Percentiles rank a stretch among this genome's conserved stretches.
Conservation (phyloP, 2,888 invertebrate genomes). For the Melieria omissa region DNA sequence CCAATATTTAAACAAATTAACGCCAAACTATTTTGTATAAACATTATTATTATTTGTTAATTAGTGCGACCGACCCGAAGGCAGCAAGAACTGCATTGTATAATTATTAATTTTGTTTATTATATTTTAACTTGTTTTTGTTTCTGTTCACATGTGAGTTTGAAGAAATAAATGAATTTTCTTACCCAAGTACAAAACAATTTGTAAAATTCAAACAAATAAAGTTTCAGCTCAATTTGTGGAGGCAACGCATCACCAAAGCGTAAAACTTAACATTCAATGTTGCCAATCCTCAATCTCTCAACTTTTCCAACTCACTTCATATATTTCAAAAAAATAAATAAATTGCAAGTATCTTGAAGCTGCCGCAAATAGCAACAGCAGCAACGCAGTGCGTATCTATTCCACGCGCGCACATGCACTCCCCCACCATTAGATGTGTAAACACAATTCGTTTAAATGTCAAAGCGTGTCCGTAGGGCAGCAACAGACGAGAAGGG, state of each 20-base stretch:
- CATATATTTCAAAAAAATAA: constrained; percentile 13
- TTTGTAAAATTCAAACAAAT: no score
- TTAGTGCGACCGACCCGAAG: no score
- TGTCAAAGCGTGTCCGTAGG: constrained; percentile 18
- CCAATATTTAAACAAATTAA: no score
- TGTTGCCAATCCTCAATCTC: no score
- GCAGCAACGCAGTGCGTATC: not conserved
- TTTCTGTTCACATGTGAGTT: not conserved
- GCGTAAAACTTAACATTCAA: no score
- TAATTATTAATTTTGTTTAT: not conserved
- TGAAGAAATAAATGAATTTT: not conserved
- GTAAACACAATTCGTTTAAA: constrained; percentile 27
- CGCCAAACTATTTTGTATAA: no score
- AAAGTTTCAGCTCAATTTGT: no score
- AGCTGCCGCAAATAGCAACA: not conserved
- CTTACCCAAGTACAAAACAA: no score
- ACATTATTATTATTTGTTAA: no score
- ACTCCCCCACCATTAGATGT: constrained; percentile 14
- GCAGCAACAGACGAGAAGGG: not conserved
- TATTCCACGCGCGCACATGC: not conserved
- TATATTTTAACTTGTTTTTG: not conserved
- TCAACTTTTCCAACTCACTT: no score
- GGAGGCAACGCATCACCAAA: no score
- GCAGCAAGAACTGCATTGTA: not conserved
- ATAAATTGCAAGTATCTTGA: not conserved